Evolutionary conservation across 92 coral and sea anemone genomes (phyloP), one percentile per base, ranked within the genome.

Genomic region (Parazoanthus atlanticus): DNA sequence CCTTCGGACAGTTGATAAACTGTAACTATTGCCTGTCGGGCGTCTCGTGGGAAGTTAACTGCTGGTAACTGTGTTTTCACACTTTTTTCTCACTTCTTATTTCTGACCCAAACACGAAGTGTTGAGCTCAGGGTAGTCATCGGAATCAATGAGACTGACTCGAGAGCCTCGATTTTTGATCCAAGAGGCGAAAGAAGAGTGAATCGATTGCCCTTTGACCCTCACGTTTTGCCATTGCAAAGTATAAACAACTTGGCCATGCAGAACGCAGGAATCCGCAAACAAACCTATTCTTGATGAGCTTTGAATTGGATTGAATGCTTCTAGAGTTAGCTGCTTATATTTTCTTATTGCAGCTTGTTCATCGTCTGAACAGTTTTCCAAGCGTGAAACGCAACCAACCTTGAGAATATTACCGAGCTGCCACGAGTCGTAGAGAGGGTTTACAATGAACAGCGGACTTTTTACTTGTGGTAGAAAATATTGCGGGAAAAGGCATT

Each of bases 371-470:
- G 90, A 73, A 76, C 98, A 95, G 12, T 72, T 84, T 23, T 85
- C 83, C 31, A 91, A 92, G 47, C 89, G 71, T 13, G 78, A 86
- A n/a, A 92, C 91, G 71, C 98, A 95, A 10, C 52, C 81, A 47
- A 95, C 89, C 69, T 91, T 94, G 46, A 93, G 83, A 47, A 95
- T 88, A 74, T 93, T 89, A 9, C 88, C 92, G 43, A 95, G 81
- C 90, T 95, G 98, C 98, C 98, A 95, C 11, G 98, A 93, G 82
- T 95, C 98, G 86, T 92, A 91, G 28, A 95, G 88, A 28, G 98
- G 96, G 67, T 93, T 93, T 25, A 95, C 88, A 17, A 95, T 80
- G 77, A 89, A 95, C 79, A 93, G 84, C n/a, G 90, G 91, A 9
- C 89, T 89, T 36, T 92, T 79, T 13, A 95, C 92, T 77, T 84